These are phyloP conservation scores for Poecilia wingei DNA, from an alignment of 2,797 vertebrate species.

Conservation along the genomic window DNA sequence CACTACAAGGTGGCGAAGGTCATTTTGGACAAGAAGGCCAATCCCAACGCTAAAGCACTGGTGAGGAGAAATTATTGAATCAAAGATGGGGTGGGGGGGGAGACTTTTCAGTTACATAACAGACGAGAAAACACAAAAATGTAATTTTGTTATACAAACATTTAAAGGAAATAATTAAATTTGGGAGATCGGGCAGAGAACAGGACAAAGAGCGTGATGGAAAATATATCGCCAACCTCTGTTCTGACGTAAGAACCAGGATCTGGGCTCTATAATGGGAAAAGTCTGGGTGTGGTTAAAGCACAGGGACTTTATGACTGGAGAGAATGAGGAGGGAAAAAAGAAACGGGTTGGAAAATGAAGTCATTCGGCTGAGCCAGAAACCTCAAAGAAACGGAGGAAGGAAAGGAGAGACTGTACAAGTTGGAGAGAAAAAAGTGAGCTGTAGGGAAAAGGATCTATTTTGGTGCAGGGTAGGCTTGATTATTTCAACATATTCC, in stretches of 20 bases:
- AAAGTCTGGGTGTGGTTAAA: constrained; percentile 78
- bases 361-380: constrained; percentile 69
- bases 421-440: constrained; percentile 50
- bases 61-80: constrained; percentile 76
- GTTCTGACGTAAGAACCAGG: constrained; percentile 39
- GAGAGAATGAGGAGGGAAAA: constrained; percentile 48
- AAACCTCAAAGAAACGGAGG: constrained; percentile 64
- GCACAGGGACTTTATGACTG: constrained; percentile 61
- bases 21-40: constrained; percentile 96
- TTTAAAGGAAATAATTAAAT: neutral
- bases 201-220: neutral
- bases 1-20: constrained; percentile 99
- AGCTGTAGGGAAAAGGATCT: constrained; percentile 65
- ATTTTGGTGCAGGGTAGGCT: constrained; percentile 41
- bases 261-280: constrained; percentile 72
- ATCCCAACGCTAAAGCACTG: constrained; percentile 97
- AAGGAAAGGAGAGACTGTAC: constrained; percentile 18
- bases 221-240: neutral
- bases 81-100: neutral
- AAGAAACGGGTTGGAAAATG: constrained; percentile 62
- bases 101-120: neutral
- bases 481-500: constrained; percentile 69
- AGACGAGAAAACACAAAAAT: neutral
- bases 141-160: neutral
- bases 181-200: rapidly evolving